Base-by-base conservation (phyloP, 2,888 invertebrate genomes). In the Latrodectus hesperus region DNA sequence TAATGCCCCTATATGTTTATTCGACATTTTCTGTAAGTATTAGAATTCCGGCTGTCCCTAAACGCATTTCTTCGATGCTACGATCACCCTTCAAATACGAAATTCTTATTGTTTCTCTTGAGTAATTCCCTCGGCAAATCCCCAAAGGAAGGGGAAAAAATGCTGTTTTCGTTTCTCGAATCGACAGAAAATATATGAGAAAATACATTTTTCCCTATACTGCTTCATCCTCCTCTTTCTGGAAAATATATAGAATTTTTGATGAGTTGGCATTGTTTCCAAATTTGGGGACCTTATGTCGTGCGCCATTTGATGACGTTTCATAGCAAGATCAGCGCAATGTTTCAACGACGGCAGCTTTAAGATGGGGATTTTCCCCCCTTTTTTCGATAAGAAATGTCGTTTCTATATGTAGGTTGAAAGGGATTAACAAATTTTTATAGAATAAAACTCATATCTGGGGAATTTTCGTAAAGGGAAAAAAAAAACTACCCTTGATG, bases 261-360 rank as follows among this genome's bases (percentile, higher is more conserved):
- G 82, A 82, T 75, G 82, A 82, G 68, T 82, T 70, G 38, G 82
- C 82, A 75, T 75, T 82, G 82, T 82, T 82, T 75, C 68, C 17
- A 75, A 79, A 75, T 75, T 72, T 68, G 22, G n/a, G n/a, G 17
- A 22, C 67, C 67, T 68, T 22, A 49, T 60, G 26, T 17, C 60
- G 16, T 22, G 14, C 51, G 2, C 16, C 52, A n/a, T 52, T 14
- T 55, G 53, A 72, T 79, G 79, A 71, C 71, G 55, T 79, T 72
- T 79, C 71, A 11, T 72, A 71, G 14, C 79, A 49, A n/a, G 22
- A 51, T 79, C 79, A 79, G 79, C 79, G 53, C 17, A 64, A 79
- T 79, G 64, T 79, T 55, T 52, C 52, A 11, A 9, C 14, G 12
- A 12, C n/a, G 60, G n/a, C 60, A 60, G n/a, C 14, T 12, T 60